Conservation (phyloP, 2,797 vertebrate species). For the Propithecus deckenii region DNA sequence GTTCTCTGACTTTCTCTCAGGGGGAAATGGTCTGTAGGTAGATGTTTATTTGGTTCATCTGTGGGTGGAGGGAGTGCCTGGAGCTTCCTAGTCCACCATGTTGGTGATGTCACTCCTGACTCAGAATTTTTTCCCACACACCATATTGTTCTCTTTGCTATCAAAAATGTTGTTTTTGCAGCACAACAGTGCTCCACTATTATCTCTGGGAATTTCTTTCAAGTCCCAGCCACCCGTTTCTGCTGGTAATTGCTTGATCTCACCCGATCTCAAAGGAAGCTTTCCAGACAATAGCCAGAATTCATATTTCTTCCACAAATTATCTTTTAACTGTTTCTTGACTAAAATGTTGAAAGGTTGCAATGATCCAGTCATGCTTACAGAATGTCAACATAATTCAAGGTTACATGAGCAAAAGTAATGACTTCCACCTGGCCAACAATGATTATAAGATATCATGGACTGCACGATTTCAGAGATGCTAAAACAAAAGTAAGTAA, state of each 20-base stretch:
- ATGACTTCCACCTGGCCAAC: background rate
- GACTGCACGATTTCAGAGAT: background rate
- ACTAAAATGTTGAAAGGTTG: slow-evolving; percentile 9
- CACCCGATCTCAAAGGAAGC: background rate
- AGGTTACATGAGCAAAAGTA: background rate
- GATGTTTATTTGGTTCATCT: background rate
- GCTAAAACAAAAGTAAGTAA: background rate
- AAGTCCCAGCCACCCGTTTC: background rate
- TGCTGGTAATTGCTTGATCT: slow-evolving; percentile 48
- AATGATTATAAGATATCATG: background rate
- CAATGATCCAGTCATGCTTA: background rate
- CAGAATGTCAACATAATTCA: background rate
- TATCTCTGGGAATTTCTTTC: slow-evolving; percentile 22
- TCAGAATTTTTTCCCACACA: background rate
- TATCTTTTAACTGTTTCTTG: slow-evolving; percentile 17
- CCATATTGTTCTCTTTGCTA: background rate
- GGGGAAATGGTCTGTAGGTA: background rate
- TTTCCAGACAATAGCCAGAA: slow-evolving; percentile 20
- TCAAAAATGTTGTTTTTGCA: background rate
- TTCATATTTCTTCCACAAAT: slow-evolving; percentile 38
- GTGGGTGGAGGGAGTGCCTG: background rate
- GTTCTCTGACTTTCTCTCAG: background rate
- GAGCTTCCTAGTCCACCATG: background rate
- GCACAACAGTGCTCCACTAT: background rate
- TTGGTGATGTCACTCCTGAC: background rate